Percentiles rank a stretch among this genome's conserved stretches.
These are phyloP conservation scores for Cybosia mesomella DNA, from an alignment of 2,888 invertebrate species.

Conservation along the genomic window DNA sequence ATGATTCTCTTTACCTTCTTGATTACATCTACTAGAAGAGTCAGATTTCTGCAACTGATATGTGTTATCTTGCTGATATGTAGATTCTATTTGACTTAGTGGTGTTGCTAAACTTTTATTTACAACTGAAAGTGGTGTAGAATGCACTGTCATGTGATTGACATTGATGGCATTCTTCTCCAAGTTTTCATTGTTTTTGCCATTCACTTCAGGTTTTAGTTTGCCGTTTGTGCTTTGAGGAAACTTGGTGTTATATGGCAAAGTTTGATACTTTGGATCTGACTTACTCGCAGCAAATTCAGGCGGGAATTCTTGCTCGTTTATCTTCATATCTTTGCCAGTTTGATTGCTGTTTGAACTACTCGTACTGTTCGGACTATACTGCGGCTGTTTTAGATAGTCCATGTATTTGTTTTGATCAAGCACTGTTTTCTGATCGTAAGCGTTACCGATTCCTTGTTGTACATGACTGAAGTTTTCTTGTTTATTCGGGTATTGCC, in stretches of 20 bases:
- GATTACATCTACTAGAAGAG: constrained; percentile 83
- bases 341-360: constrained; percentile 84
- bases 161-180: constrained; percentile 78
- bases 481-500: constrained; percentile 78
- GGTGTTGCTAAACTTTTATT: constrained; percentile 90
- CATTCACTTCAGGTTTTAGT: constrained; percentile 74
- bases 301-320: constrained; percentile 86
- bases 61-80: constrained; percentile 85
- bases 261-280: constrained; percentile 96
- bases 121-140: constrained; percentile 84
- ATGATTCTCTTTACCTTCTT: constrained; percentile 85
- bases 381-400: constrained; percentile 83
- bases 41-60: constrained; percentile 86
- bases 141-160: constrained; percentile 86
- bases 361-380: constrained; percentile 86
- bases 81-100: constrained; percentile 86
- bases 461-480: constrained; percentile 80
- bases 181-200: constrained; percentile 69
- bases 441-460: constrained; percentile 81
- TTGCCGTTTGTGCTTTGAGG: constrained; percentile 87
- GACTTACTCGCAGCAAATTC: constrained; percentile 93
- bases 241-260: constrained; percentile 96
- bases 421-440: constrained; percentile 78
- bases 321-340: constrained; percentile 81
- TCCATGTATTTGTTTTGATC: constrained; percentile 85